Evolutionary conservation across 1,140 invertebrate genomes (phyloP), one percentile per base, ranked within the genome.

Genomic region (Lepidotrigona ventralis): DNA sequence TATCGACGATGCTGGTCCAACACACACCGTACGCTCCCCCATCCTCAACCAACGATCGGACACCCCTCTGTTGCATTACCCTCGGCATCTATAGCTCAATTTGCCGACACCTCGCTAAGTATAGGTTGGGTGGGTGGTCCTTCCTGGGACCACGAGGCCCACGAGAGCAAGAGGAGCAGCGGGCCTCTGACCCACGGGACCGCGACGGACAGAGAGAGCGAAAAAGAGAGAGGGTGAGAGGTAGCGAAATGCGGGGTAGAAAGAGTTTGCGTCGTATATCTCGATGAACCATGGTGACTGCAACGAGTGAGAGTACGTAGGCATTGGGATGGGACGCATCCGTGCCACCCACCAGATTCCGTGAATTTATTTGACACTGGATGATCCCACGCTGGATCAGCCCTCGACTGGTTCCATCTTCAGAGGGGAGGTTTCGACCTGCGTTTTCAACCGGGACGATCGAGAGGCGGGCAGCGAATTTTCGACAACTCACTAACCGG

Each of bases 61-160:
- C 79, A 82, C 64, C 84, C 83, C 86, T 84, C 90, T 83, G 89
- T 90, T 89, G 90, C 90, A 92, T 93, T 93, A 92, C 92, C 90
- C 91, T 90, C 90, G 88, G 91, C 93, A 92, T 92, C 93, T 94
- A 94, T 94, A 94, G 93, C 93, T 94, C 93, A 94, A 94, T 94
- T 94, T 94, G 93, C 93, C 93, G 93, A 94, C 93, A 94, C 93
- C 93, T 94, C 93, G 91, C 93, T 94, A 94, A 94, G 93, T 94
- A 94, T 94, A 94, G 93, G 93, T 94, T 94, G 90, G 90, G 92
- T 94, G 93, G 93, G 93, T 94, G 93, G 93, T 94, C 93, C 92
- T 91, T 90, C 88, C 83, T 85, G 86, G 83, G 89, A 87, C 89
- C 78, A 90, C 86, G 85, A 85, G 88, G 85, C 79, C 86, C 79